These are phyloP conservation scores for Platanista minor DNA, from an alignment of 2,113 vertebrate species.

Conservation along the genomic window DNA sequence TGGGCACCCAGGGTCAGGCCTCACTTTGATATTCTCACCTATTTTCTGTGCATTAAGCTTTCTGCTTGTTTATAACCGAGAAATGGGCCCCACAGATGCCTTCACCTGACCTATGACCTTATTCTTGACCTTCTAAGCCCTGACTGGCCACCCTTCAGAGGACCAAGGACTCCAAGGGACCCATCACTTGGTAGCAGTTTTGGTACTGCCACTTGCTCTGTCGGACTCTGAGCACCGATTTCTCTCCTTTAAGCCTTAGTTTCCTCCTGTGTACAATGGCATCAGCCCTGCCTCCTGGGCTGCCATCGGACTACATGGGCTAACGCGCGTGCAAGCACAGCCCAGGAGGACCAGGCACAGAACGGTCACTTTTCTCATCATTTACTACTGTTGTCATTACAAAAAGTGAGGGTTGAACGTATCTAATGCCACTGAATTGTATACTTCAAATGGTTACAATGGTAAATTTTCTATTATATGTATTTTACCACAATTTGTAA, in stretches of 20 bases:
- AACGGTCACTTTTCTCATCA: fast-evolving
- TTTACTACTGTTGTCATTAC: not conserved
- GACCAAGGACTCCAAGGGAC: not conserved
- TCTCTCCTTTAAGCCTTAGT: not conserved
- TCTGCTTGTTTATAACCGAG: not conserved
- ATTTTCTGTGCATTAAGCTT: not conserved
- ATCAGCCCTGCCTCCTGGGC: not conserved
- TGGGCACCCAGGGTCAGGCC: not conserved
- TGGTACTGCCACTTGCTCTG: fast-evolving
- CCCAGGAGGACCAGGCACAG: not conserved
- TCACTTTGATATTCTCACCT: not conserved
- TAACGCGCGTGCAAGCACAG: fast-evolving
- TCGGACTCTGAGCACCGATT: too few relatives aligned
- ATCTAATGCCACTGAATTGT: not conserved
- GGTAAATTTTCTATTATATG: not conserved
- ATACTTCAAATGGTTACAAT: not conserved
- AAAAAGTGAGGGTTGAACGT: not conserved
- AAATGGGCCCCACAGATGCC: not conserved
- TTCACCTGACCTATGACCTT: not conserved
- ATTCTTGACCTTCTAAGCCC: not conserved
- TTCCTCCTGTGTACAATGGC: not conserved
- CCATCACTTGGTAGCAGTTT: not conserved
- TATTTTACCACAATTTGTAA: not conserved
- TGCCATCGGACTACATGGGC: not conserved
- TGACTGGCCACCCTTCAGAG: not conserved